A percentile compares a stretch with the other conserved stretches of the same genome.
Evolutionary conservation across 1,140 invertebrate genomes (phyloP).

Genomic region (Pomacea maculata): DNA sequence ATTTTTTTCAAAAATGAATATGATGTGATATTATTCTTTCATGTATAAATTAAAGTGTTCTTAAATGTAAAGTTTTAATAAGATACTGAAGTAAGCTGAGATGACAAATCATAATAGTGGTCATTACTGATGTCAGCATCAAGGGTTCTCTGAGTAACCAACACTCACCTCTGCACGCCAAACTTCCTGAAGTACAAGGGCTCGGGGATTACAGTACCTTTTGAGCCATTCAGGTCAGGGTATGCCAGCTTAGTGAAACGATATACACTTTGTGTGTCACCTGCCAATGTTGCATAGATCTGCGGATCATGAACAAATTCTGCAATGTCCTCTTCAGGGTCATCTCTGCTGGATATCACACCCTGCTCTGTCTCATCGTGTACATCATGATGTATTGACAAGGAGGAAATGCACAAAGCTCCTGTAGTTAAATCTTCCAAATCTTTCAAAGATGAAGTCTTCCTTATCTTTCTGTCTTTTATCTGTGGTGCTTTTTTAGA

Average conservation of each 20-base stretch:
- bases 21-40: too few species aligned
- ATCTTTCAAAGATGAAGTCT: conserved; percentile 8
- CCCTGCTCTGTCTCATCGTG: conserved; percentile 33
- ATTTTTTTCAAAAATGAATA: too few species aligned
- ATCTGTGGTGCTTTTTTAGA: conserved; percentile 37
- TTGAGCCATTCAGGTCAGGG: conserved; percentile 60
- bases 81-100: too few species aligned
- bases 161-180: conserved; percentile 61
- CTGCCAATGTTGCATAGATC: conserved; percentile 48
- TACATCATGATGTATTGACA: conserved; percentile 27
- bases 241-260: conserved; percentile 62
- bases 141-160: not conserved
- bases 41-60: too few species aligned
- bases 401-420: conserved; percentile 44
- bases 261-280: conserved; percentile 52
- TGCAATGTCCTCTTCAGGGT: conserved; percentile 39
- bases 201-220: conserved; percentile 44
- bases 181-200: conserved; percentile 56
- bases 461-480: conserved; percentile 40
- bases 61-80: too few species aligned
- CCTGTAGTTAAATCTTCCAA: conserved; percentile 25
- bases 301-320: conserved; percentile 44
- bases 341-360: conserved; percentile 35
- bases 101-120: too few species aligned
- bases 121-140: too few species aligned